Base-by-base conservation (phyloP, 1,140 invertebrate genomes). In the Sitophilus oryzae region DNA sequence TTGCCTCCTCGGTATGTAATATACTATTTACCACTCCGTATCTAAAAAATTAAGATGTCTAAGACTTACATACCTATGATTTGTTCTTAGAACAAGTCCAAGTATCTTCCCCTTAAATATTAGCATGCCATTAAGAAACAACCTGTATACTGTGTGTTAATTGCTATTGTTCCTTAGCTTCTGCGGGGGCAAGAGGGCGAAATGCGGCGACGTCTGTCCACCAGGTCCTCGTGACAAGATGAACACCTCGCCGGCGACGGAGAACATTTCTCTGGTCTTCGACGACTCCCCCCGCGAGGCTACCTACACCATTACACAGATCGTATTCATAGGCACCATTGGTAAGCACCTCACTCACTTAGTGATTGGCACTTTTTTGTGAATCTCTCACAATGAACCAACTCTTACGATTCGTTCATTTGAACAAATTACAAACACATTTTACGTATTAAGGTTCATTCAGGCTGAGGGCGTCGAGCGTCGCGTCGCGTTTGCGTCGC, bases 291-390 rank as follows among this genome's bases (percentile, higher is more conserved):
- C 77, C 52, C 76, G 81, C 64, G 77, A 78, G 60, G 72, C 76
- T 35, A 74, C 76, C 3, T 82, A 84, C 66, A 83, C 79, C 66
- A 77, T 88, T 63, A 82, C 81, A 49, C 78, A 84, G 67, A 82
- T 88, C 73, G 82, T 90, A 65, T 66, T 91, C 66, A 89, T 94
- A 72, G 85, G 86, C 35, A 66, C 62, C 20, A 61, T 66, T 59
- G 62, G 64, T 66, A 58, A 59, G 30, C 23, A 16, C n/a, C n/a
- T n/a, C n/a, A n/a, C n/a, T n/a, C n/a, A n/a, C n/a, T n/a, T n/a
- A n/a, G n/a, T n/a, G n/a, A n/a, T n/a, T n/a, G n/a, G n/a, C n/a
- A n/a, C n/a, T n/a, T n/a, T n/a, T n/a, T n/a, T n/a, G n/a, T n/a
- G n/a, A n/a, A n/a, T n/a, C n/a, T n/a, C n/a, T n/a, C n/a, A n/a